Evolutionary conservation across 2,113 vertebrate genomes (phyloP), one percentile per base, ranked within the genome.

Genomic region (Agapornis roseicollis): DNA sequence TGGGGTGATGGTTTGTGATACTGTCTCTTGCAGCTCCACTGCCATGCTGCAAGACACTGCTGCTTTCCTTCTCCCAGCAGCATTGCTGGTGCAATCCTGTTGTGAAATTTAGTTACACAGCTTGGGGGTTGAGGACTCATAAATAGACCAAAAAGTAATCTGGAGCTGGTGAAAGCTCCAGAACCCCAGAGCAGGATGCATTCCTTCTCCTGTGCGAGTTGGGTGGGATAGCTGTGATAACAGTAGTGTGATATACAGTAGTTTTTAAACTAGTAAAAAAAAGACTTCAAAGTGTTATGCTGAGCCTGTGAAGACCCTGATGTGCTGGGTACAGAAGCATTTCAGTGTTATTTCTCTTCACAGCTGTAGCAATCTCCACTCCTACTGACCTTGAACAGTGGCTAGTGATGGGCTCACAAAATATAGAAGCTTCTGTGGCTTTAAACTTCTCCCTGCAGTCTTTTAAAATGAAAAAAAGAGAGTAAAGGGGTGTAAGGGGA

Each of bases 71-170:
- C 41, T 66, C 65, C 35, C 60, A 72, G 35, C 46, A 72, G 35
- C 27, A 20, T n/a, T 6, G 24, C 27, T 6, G 6, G 17, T 16
- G 14, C 41, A 55, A 19, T 72, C 31, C 41, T 61, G 20, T 17
- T 2, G 1, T 1, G 0, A 31, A 46, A 33, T 52, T 46, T 7
- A 46, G 20, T 39, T 14, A 23, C 50, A 33, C 44, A 46, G 1
- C 58, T 37, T 19, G 13, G 9, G 13, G 17, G 7, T 19, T 61
- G 42, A 44, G 35, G 17, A 41, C 27, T 64, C 28, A 1, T 55
- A 53, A 31, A 44, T 29, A 44, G 16, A 55, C 35, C 17, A 33
- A 53, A 33, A 89, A 73, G 24, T 50, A 17, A 56, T 23, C 11
- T 55, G 44, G 56, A 70, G 70, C 50, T 44, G 39, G 47, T 1